Evolutionary conservation across 1,140 invertebrate genomes (phyloP), one percentile per base, ranked within the genome.

Genomic region (Choristoneura fumiferana): DNA sequence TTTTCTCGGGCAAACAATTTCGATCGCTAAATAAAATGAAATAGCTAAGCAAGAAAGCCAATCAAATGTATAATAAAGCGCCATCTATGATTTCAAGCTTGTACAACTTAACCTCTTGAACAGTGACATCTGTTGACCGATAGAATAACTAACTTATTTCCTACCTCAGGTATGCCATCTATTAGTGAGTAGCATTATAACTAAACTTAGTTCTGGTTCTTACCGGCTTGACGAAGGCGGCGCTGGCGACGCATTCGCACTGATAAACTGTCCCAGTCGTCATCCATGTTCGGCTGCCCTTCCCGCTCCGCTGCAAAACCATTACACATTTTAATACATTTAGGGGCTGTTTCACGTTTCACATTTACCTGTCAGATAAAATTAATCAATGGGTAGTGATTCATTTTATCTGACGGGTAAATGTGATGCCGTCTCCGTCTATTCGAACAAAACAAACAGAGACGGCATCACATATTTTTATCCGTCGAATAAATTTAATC

Each of bases 231-330:
- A 15, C 89, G 86, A 69, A 91, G 88, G 36, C 92, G 89, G 36
- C 93, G 90, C 76, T 93, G 91, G 62, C 92, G 92, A 68, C 93
- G 91, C 74, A 95, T 92, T 67, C 94, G 88, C 43, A 94, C 93
- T 3, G 94, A 95, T 15, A 95, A 90, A 60, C 93, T 94, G 69
- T 96, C 94, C 92, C 94, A 95, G 70, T 94, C 92, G 37, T 94
- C 93, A 63, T 93, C 92, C 81, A 92, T 87, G 55, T 89, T 90
- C 18, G 91, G 91, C 77, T 94, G 93, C 35, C 93, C 94, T 71
- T 92, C 91, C 78, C 90, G 90, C 76, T 90, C 89, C 65, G 79
- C 87, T 90, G 58, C 9, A 36, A 69, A 71, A 61, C 69, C n/a
- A n/a, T n/a, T n/a, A n/a, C n/a, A n/a, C n/a, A n/a, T n/a, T n/a